phyloP scores from a whole-genome alignment of 1,140 invertebrate species.

The Calephelis nemesis region DNA sequence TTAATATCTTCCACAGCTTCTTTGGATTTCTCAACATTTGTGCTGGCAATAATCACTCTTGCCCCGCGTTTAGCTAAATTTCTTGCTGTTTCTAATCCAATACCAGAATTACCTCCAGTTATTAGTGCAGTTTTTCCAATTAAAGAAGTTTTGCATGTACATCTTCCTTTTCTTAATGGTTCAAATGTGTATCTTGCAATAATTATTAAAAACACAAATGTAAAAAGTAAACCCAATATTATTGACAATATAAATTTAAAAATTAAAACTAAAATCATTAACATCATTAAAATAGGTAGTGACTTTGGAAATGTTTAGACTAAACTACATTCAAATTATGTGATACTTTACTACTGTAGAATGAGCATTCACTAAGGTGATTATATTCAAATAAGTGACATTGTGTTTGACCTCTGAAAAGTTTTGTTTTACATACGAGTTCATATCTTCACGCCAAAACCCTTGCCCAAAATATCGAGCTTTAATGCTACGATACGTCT shows the following conservation, averaged over 20 bases:
- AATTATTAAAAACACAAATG: not conserved
- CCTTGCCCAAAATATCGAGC: no score
- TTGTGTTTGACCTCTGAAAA: no score
- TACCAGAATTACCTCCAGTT: slow-evolving; percentile 41
- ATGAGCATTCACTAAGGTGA: no score
- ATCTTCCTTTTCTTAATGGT: slow-evolving; percentile 37
- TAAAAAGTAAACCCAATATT: not conserved
- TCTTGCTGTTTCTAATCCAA: slow-evolving; percentile 40
- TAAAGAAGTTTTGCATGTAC: slow-evolving; percentile 36
- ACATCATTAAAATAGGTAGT: not conserved
- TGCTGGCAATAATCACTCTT: slow-evolving; percentile 39
- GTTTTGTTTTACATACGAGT: no score
- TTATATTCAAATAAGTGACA: no score
- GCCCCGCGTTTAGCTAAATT: slow-evolving; percentile 38
- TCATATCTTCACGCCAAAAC: no score
- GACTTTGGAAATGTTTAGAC: no score
- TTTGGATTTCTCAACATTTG: slow-evolving; percentile 32
- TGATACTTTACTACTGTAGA: no score
- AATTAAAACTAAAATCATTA: not conserved
- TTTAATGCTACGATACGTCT: no score
- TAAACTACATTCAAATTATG: no score
- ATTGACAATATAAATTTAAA: not conserved
- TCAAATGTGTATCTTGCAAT: slow-evolving; percentile 18
- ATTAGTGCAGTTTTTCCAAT: slow-evolving; percentile 37
- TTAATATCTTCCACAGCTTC: slow-evolving; percentile 34